Percentiles rank a stretch among this genome's conserved stretches.
Conservation (phyloP, 1,140 invertebrate species). For the Oncopodura yosiiana region DNA sequence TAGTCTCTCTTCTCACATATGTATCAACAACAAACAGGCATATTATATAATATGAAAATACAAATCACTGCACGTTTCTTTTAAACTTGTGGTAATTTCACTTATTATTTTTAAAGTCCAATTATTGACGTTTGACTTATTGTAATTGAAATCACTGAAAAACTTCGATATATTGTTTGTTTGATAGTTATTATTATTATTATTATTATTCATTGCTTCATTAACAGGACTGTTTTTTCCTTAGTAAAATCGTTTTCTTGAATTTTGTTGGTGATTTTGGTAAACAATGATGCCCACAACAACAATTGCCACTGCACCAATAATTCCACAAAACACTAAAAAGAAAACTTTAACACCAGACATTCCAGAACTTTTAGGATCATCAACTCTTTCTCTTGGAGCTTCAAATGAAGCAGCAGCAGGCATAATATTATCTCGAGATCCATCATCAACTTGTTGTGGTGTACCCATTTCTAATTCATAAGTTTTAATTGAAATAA, state of each 20-base stretch:
- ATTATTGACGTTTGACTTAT: no score
- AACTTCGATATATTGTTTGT: no score
- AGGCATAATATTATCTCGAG: conserved; percentile 47
- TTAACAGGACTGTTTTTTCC: not conserved
- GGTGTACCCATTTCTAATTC: conserved; percentile 55
- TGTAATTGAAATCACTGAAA: no score
- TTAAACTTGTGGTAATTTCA: no score
- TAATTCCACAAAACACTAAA: conserved; percentile 64
- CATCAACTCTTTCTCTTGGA: conserved; percentile 77
- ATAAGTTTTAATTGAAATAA: conserved; percentile 82
- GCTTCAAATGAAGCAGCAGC: conserved; percentile 70
- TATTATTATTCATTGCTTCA: not conserved
- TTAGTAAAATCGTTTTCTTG: conserved; percentile 81
- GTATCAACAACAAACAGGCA: no score
- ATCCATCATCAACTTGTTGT: conserved; percentile 4
- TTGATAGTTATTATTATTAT: no score
- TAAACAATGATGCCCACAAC: conserved; percentile 84
- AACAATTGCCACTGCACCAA: conserved; percentile 64
- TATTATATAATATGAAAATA: no score
- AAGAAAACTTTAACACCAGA: conserved; percentile 82
- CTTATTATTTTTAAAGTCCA: no score
- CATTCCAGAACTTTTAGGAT: conserved; percentile 66
- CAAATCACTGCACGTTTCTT: no score
- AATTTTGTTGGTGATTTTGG: conserved; percentile 79
- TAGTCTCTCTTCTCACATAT: no score